These are phyloP conservation scores for Gila orcuttii DNA, from an alignment of 2,113 vertebrate genomes.

Conservation along the genomic window DNA sequence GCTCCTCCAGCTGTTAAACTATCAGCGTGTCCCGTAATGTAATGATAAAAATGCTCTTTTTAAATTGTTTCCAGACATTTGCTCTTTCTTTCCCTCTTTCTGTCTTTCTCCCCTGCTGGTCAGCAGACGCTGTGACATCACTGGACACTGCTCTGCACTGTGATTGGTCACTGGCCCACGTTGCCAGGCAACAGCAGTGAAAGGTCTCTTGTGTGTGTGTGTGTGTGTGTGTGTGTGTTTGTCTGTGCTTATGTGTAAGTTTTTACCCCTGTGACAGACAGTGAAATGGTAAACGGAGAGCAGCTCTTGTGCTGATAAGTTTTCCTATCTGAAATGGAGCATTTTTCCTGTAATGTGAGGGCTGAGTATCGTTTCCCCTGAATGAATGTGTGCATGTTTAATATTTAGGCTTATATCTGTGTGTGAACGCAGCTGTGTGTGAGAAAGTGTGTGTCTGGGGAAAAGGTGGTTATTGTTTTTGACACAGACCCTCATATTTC, in stretches of 20 bases:
- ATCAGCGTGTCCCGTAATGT: constrained; percentile 20
- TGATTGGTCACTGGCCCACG: constrained; percentile 80
- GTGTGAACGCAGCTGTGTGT: constrained; percentile 68
- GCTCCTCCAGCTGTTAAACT: not conserved
- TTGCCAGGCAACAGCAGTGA: constrained; percentile 83
- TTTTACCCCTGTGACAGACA: constrained; percentile 65
- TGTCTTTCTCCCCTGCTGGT: constrained; percentile 66
- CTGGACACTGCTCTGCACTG: constrained; percentile 76
- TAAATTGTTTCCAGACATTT: constrained; percentile 56
- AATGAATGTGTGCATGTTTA: constrained; percentile 65
- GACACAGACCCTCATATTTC: constrained; percentile 97
- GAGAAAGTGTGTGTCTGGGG: constrained; percentile 78
- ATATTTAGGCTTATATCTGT: constrained; percentile 42
- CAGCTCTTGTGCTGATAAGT: constrained; percentile 30
- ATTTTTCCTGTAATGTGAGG: constrained; percentile 72
- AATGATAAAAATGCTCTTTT: constrained; percentile 34
- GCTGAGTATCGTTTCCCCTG: constrained; percentile 68
- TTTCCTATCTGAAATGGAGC: constrained; percentile 39
- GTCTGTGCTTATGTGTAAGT: constrained; percentile 58
- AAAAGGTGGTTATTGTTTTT: constrained; percentile 95
- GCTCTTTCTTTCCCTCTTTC: constrained; percentile 15
- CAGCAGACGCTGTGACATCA: constrained; percentile 83
- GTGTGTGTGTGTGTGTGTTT: constrained; percentile 62
- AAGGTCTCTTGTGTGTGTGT: constrained; percentile 75
- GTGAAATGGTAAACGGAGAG: constrained; percentile 41